A percentile compares a stretch with the other conserved stretches of the same genome.
phyloP scores from a whole-genome alignment of 2,888 invertebrate genomes.

The Pristionchus mayeri region DNA sequence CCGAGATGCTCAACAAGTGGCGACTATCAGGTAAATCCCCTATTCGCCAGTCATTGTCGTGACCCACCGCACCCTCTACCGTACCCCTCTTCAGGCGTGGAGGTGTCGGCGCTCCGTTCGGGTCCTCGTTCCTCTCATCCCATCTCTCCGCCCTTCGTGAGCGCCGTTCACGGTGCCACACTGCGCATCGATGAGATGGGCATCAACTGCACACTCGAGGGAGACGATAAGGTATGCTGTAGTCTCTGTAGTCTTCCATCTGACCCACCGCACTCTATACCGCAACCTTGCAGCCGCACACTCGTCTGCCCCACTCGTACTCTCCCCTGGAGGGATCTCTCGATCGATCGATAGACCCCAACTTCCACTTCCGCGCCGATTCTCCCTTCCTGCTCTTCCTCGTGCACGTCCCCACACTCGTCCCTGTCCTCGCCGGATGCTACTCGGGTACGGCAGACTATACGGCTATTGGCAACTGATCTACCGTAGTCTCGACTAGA shows the following conservation, averaged over 20 bases:
- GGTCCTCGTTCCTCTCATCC: not conserved
- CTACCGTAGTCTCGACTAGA: not conserved
- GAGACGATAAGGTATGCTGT: constrained; percentile 26
- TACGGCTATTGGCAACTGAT: not conserved
- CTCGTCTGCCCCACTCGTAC: not conserved
- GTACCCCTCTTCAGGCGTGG: constrained; percentile 17
- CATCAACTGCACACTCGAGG: not conserved
- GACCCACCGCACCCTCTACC: constrained; percentile 1
- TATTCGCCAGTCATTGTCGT: not conserved
- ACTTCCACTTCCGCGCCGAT: constrained; percentile 43
- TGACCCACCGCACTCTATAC: not conserved
- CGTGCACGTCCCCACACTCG: constrained; percentile 28
- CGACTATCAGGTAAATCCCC: not conserved
- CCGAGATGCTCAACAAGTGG: constrained; percentile 41
- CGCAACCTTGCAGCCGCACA: constrained; percentile 24
- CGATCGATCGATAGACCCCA: not conserved
- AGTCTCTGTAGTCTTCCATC: not conserved
- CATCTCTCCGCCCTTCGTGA: constrained; percentile 24
- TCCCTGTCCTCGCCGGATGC: constrained; percentile 31
- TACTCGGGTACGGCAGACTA: constrained; percentile 38
- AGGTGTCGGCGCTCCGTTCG: not conserved
- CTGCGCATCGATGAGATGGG: constrained; percentile 40
- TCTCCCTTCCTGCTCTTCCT: constrained; percentile 39
- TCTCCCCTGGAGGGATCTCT: not conserved
- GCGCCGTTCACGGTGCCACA: constrained; percentile 3